Evolutionary conservation across 1,140 invertebrate species (phyloP).

Genomic region (Cryptotermes secundus): DNA sequence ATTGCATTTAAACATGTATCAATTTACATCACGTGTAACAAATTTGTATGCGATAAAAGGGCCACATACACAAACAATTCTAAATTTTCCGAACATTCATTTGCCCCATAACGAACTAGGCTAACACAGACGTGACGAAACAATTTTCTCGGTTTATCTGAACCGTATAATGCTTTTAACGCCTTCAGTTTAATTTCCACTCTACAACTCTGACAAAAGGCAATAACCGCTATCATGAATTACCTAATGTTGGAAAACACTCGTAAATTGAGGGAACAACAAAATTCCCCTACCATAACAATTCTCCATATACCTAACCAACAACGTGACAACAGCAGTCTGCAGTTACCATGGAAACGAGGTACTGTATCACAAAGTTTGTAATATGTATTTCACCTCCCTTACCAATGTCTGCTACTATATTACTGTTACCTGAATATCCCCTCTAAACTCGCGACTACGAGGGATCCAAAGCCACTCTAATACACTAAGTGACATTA

Average conservation of each 20-base stretch:
- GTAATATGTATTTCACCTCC: background rate
- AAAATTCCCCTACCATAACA: background rate
- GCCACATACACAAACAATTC: background rate
- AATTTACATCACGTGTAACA: too few species aligned
- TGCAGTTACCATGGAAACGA: background rate
- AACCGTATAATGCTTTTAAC: background rate
- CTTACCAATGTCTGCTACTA: background rate
- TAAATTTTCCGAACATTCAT: background rate
- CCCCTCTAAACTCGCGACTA: background rate
- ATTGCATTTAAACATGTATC: too few species aligned
- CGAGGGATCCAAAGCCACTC: background rate
- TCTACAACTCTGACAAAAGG: background rate
- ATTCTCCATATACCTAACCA: background rate
- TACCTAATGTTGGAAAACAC: background rate
- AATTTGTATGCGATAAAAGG: background rate
- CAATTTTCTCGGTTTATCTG: background rate
- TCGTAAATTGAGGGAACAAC: background rate
- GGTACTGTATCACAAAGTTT: constrained; percentile 8
- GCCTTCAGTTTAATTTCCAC: background rate
- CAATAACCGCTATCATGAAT: background rate
- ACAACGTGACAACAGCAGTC: background rate
- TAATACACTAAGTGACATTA: constrained; percentile 18
- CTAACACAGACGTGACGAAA: background rate
- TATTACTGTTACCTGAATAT: constrained; percentile 11
- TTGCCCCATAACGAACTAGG: background rate